A percentile compares a stretch with the other conserved stretches of the same genome.
phyloP scores from a whole-genome alignment of 2,888 invertebrate species.

The Tinea semifulvella region DNA sequence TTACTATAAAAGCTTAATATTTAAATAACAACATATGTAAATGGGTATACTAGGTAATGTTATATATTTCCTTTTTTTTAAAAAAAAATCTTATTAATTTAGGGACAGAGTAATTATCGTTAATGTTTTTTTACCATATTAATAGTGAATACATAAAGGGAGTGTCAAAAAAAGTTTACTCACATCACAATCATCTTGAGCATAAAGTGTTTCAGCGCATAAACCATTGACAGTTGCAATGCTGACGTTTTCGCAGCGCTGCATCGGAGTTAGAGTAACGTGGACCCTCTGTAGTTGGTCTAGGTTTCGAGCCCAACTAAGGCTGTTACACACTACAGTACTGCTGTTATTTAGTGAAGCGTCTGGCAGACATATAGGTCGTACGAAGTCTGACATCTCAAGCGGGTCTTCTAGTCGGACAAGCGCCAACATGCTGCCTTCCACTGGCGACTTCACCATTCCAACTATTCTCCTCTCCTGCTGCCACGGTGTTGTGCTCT shows the following conservation, averaged over 20 bases:
- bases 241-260: constrained; percentile 85
- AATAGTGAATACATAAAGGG: no score
- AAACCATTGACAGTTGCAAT: constrained; percentile 84
- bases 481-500: constrained; percentile 87
- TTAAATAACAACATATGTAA: no score
- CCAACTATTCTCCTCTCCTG: constrained; percentile 85
- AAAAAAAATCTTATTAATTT: no score
- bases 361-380: constrained; percentile 82
- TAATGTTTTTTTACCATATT: no score
- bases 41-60: no score
- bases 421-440: constrained; percentile 85
- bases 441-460: constrained; percentile 89
- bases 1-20: no score
- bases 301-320: constrained; percentile 87
- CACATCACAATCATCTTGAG: constrained; percentile 85
- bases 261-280: constrained; percentile 78
- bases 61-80: no score
- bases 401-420: constrained; percentile 81
- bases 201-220: constrained; percentile 82
- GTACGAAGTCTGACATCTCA: constrained; percentile 80
- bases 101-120: no score
- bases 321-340: constrained; percentile 74
- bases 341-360: constrained; percentile 34
- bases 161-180: constrained; percentile 49
- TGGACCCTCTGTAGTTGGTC: constrained; percentile 85